Conservation (phyloP, 2,888 invertebrate genomes). For the Drosophila phalerata region DNA sequence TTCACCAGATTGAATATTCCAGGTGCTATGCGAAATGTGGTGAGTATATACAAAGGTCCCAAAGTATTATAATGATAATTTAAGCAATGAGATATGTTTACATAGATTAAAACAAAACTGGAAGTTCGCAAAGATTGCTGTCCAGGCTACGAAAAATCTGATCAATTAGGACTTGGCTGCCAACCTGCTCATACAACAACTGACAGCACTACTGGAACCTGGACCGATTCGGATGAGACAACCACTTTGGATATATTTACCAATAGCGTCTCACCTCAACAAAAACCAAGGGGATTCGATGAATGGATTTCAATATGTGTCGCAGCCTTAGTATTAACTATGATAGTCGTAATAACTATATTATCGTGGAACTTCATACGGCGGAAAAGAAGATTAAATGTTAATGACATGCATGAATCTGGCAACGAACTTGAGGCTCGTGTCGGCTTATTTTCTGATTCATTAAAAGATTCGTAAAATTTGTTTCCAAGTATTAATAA, state of each 20-base stretch:
- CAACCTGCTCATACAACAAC: background rate
- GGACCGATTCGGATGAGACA: background rate
- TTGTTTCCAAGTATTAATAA: background rate
- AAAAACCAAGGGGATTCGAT: too few species aligned
- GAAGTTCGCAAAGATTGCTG: constrained; percentile 35
- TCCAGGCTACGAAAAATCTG: constrained; percentile 32
- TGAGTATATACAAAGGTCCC: constrained; percentile 2
- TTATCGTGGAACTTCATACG: background rate
- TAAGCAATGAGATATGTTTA: background rate
- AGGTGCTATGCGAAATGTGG: constrained; percentile 27
- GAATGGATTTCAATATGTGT: background rate
- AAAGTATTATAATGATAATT: background rate
- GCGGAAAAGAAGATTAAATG: background rate
- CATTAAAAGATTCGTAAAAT: background rate
- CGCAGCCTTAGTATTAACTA: background rate
- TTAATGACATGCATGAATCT: background rate
- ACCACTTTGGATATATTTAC: background rate
- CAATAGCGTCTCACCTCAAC: background rate
- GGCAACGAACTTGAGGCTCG: constrained; percentile 3
- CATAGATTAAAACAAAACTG: constrained; percentile 39
- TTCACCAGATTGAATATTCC: constrained; percentile 9
- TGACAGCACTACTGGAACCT: background rate
- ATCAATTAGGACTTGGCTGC: constrained; percentile 13
- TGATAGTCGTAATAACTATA: background rate
- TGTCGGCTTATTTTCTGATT: background rate